These are phyloP conservation scores for Ctenomys sociabilis DNA, from an alignment of 2,113 vertebrate species.

Conservation along the genomic window DNA sequence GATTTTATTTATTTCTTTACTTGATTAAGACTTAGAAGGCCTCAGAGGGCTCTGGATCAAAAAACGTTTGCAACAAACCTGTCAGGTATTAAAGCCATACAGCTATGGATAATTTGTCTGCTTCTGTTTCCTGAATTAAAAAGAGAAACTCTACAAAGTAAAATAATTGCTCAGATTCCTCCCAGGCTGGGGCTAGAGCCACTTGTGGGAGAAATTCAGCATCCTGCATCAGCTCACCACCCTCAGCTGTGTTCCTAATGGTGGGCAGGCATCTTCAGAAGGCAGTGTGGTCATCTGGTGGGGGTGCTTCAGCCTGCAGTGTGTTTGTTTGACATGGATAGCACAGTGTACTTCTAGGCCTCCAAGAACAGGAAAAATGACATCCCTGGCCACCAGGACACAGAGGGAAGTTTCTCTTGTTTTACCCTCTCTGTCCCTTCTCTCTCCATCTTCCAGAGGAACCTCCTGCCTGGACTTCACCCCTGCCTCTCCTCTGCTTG, in stretches of 20 bases:
- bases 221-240: rapidly evolving
- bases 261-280: not conserved
- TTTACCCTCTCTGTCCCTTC: not conserved
- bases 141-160: slow-evolving; percentile 71
- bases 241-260: not conserved
- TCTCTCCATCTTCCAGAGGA: not conserved
- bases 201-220: slow-evolving; percentile 43
- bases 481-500: not conserved
- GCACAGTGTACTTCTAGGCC: rapidly evolving
- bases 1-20: slow-evolving; percentile 46
- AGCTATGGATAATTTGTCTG: slow-evolving; percentile 66
- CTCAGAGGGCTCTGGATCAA: not conserved
- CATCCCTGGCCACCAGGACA: not conserved
- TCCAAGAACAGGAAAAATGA: slow-evolving; percentile 32
- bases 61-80: slow-evolving; percentile 9
- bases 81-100: slow-evolving; percentile 45
- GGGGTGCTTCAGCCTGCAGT: not conserved
- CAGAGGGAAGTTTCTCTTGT: not conserved
- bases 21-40: slow-evolving; percentile 32
- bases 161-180: slow-evolving; percentile 69
- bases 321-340: not conserved
- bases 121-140: slow-evolving; percentile 75
- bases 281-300: not conserved
- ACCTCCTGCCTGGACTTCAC: not conserved
- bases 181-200: not conserved